Conservation (phyloP, 2,888 invertebrate species). For the Myopa tessellatipennis region DNA sequence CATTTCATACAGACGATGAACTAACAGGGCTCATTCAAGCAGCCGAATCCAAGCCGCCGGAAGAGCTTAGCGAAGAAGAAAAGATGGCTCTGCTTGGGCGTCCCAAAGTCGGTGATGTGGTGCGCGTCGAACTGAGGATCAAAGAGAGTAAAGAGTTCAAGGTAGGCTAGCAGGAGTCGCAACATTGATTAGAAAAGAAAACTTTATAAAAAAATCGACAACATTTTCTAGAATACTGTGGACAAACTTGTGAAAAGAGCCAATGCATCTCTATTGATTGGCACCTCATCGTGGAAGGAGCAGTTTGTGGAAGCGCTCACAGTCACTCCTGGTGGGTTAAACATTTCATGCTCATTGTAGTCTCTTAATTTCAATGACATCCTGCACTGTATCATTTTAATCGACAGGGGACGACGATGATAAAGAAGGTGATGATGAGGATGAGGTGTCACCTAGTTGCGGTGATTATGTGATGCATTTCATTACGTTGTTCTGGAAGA, state of each 20-base stretch:
- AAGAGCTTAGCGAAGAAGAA: conserved; percentile 82
- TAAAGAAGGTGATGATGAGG: conserved; percentile 72
- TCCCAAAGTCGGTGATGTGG: conserved; percentile 90
- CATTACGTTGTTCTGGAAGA: conserved; percentile 97
- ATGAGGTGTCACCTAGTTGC: conserved; percentile 80
- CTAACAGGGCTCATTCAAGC: conserved; percentile 74
- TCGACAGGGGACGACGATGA: conserved; percentile 67
- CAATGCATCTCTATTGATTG: conserved; percentile 91
- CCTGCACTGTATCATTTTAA: not conserved
- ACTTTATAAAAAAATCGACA: not conserved
- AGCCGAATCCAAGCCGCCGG: conserved; percentile 75
- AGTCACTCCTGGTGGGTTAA: conserved; percentile 82
- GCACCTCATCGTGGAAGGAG: conserved; percentile 99
- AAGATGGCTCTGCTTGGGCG: conserved; percentile 90
- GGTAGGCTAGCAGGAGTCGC: conserved; percentile 76
- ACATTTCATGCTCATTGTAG: not conserved
- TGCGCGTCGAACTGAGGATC: conserved; percentile 87
- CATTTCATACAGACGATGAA: conserved; percentile 68
- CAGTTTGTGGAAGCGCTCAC: conserved; percentile 97
- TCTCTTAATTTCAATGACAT: not conserved
- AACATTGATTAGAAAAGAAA: not conserved
- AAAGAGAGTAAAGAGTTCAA: conserved; percentile 99
- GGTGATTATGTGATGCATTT: conserved; percentile 96
- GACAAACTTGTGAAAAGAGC: conserved; percentile 98
- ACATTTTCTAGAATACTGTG: conserved; percentile 85